Evolutionary conservation across 2,797 vertebrate genomes (phyloP).

Genomic region (Smutsia gigantea): DNA sequence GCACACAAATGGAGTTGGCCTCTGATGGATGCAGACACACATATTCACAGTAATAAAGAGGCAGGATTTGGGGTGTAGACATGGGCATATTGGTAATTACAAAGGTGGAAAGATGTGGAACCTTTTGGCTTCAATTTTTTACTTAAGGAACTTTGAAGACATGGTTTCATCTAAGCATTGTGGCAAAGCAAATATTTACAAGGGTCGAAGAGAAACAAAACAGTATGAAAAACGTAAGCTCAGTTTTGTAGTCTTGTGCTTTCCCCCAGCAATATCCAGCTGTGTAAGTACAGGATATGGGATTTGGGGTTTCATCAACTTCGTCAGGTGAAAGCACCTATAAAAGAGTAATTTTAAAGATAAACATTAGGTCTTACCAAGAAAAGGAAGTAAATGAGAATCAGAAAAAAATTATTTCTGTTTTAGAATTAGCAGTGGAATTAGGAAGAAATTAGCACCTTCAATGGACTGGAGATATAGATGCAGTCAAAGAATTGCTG

Average conservation of each 20-base stretch:
- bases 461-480: background rate
- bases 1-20: background rate
- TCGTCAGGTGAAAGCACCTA: background rate
- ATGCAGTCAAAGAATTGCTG: background rate
- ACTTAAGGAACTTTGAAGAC: background rate
- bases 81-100: background rate
- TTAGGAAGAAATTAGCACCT: background rate
- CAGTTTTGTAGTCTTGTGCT: background rate
- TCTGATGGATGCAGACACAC: background rate
- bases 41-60: background rate
- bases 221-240: background rate
- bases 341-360: background rate
- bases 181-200: background rate
- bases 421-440: too few relatives aligned
- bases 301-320: background rate
- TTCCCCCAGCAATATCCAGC: background rate
- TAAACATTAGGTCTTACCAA: background rate
- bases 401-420: background rate
- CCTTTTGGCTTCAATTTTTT: background rate
- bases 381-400: background rate
- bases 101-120: background rate
- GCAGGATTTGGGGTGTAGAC: background rate
- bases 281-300: background rate
- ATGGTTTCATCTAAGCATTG: background rate
- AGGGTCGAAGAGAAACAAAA: background rate